phyloP scores from a whole-genome alignment of 1,140 invertebrate species.

The Bombus waltoni region DNA sequence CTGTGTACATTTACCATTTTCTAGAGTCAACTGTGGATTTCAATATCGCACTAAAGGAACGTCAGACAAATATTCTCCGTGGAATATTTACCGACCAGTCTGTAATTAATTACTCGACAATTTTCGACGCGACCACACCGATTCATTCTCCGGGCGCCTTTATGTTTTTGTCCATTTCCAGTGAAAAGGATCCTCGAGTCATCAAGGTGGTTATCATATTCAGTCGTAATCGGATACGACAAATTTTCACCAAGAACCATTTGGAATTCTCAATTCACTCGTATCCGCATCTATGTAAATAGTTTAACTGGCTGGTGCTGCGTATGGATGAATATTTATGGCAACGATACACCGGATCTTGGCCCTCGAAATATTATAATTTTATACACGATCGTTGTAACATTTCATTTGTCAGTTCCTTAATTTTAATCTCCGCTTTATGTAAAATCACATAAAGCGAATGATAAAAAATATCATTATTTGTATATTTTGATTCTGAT shows the following conservation, averaged over 20 bases:
- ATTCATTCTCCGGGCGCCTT: constrained; percentile 21
- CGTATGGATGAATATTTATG: constrained; percentile 62
- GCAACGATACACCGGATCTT: neutral
- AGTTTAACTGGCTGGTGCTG: constrained; percentile 22
- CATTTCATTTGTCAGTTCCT: neutral
- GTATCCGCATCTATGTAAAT: constrained; percentile 52
- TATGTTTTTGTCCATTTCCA: neutral
- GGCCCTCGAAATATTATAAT: constrained; percentile 59
- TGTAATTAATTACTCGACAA: constrained; percentile 12
- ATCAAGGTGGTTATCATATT: constrained; percentile 26
- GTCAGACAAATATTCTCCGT: neutral
- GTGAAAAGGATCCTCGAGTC: constrained; percentile 34
- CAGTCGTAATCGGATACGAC: constrained; percentile 60
- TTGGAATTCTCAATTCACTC: constrained; percentile 29
- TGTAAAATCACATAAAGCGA: no score
- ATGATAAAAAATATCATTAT: no score
- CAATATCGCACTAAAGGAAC: neutral
- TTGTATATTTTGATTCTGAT: no score
- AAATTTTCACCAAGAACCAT: constrained; percentile 30
- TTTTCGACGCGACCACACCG: neutral
- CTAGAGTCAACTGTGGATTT: neutral
- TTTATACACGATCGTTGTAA: constrained; percentile 12
- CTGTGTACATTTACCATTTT: neutral
- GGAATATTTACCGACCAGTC: neutral
- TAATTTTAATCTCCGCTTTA: neutral